Conservation (phyloP, 2,113 vertebrate species). For the Scytalopus superciliaris region DNA sequence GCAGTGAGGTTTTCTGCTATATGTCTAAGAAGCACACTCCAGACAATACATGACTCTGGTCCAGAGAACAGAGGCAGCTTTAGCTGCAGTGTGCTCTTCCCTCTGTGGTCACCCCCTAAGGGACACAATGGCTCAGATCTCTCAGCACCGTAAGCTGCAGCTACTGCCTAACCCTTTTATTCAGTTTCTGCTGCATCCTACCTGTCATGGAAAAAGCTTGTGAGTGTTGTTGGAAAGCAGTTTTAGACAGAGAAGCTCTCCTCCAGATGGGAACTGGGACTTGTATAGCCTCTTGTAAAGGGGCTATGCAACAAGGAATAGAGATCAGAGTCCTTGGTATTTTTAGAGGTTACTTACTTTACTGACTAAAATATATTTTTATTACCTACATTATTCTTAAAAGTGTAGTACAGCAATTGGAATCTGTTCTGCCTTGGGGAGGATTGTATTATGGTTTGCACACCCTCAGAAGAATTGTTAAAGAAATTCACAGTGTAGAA, state of each 20-base stretch:
- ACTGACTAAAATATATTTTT: neutral
- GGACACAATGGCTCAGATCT: neutral
- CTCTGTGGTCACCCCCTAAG: neutral
- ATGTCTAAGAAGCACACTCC: neutral
- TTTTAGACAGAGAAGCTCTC: neutral
- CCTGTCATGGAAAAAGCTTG: neutral
- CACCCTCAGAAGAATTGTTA: neutral
- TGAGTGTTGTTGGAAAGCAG: neutral
- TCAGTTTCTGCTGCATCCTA: neutral
- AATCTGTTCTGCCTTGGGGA: neutral
- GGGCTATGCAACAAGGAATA: neutral
- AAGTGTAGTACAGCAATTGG: neutral
- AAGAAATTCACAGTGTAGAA: neutral
- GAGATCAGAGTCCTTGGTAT: neutral
- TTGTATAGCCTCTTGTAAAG: neutral
- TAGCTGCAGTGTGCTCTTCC: neutral
- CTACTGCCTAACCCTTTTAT: neutral
- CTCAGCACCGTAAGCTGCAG: neutral
- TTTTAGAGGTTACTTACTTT: neutral
- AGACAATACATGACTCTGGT: fast-evolving
- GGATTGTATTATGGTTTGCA: neutral
- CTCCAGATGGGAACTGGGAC: neutral
- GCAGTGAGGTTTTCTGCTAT: neutral
- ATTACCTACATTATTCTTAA: neutral
- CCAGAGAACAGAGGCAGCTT: neutral